phyloP scores from a whole-genome alignment of 2,888 invertebrate species.

The Tipula unca region DNA sequence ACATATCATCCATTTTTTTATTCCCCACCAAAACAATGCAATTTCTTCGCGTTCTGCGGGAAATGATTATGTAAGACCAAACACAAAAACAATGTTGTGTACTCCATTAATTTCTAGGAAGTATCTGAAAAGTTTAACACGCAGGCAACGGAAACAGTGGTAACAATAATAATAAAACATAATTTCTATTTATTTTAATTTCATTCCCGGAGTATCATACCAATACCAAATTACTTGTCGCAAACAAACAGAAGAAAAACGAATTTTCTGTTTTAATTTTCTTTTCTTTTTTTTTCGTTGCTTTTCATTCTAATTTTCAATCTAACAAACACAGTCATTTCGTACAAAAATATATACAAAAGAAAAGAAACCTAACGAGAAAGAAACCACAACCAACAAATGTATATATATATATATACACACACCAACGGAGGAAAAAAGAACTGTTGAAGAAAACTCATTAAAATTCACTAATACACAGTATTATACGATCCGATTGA shows the following conservation, averaged over 20 bases:
- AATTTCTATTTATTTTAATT: conserved; percentile 14
- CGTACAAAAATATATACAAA: background rate
- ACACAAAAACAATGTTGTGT: background rate
- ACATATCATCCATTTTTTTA: too few species aligned
- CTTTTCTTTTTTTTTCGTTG: background rate
- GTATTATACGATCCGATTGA: background rate
- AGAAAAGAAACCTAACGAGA: background rate
- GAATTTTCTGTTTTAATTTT: background rate
- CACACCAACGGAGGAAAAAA: background rate
- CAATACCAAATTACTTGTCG: background rate
- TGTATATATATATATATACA: background rate
- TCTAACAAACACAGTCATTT: background rate
- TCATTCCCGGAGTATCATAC: background rate
- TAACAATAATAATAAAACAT: background rate
- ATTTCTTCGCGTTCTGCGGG: background rate
- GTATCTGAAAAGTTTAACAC: background rate
- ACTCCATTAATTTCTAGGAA: background rate
- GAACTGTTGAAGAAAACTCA: background rate
- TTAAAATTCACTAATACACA: background rate
- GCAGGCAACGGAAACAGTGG: background rate
- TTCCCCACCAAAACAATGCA: background rate
- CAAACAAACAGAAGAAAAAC: background rate
- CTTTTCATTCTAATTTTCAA: background rate
- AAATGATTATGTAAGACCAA: background rate
- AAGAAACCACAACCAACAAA: background rate